phyloP scores from a whole-genome alignment of 2,888 invertebrate species.

The Ophion obscuratus region DNA sequence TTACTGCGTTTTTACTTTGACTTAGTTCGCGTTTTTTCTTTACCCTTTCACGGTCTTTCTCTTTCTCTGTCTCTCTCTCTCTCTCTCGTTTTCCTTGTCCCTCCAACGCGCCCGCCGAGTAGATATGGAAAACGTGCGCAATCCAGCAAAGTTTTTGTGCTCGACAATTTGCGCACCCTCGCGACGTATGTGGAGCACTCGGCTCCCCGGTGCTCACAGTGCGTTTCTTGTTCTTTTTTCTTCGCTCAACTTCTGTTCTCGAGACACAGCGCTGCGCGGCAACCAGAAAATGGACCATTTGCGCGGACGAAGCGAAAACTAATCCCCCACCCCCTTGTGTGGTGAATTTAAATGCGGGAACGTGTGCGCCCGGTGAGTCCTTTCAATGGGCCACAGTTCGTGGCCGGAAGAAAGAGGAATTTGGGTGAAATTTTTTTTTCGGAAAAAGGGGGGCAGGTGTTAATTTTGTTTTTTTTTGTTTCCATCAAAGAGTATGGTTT shows the following conservation, averaged over 20 bases:
- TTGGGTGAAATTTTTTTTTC: too few species aligned
- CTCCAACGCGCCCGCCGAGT: conserved; percentile 26
- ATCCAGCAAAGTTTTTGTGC: conserved; percentile 42
- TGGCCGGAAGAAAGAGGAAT: too few species aligned
- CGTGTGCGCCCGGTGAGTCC: not conserved
- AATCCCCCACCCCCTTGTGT: not conserved
- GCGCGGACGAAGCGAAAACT: not conserved
- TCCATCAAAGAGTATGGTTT: too few species aligned
- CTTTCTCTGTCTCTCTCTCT: not conserved
- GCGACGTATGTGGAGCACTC: conserved; percentile 3
- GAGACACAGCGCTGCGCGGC: conserved; percentile 1
- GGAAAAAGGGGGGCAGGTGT: too few species aligned
- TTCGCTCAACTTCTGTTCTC: not conserved
- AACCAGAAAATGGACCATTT: conserved; percentile 11
- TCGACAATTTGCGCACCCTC: conserved; percentile 54
- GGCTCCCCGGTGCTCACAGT: not conserved
- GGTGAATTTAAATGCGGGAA: conserved; percentile 14
- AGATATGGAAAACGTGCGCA: conserved; percentile 7
- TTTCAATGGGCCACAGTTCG: too few species aligned
- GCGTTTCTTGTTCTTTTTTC: not conserved
- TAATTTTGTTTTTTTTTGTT: too few species aligned
- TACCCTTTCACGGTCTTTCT: not conserved
- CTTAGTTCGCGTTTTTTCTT: not conserved
- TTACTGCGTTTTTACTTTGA: too few species aligned
- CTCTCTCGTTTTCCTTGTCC: not conserved